Evolutionary conservation across 1,140 invertebrate species (phyloP), one percentile per base, ranked within the genome.

Genomic region (Caenorhabditis remanei): DNA sequence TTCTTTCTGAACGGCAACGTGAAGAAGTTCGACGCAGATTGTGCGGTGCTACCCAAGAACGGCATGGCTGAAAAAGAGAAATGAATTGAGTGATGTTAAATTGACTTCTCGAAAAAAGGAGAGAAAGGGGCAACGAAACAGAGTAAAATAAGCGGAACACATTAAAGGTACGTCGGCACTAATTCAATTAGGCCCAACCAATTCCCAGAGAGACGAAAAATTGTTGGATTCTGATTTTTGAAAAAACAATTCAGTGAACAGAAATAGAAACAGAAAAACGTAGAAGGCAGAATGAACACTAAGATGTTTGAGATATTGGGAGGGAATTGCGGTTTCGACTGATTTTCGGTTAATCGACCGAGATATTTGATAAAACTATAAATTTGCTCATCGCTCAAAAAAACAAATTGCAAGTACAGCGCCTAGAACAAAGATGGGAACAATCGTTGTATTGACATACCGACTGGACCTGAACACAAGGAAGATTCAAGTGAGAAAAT

Each of bases 1-100:
- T 90, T 90, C 48, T 87, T 84, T 55, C 90, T 85, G 63, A 91
- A 91, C 41, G 90, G 90, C 79, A 90, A 56, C 50, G 90, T 91
- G 48, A 90, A 89, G 67, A 90, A 91, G 46, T 84, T 82, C 0
- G 88, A 71, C 6, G 89, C 82, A 14, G 88, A 87, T n/a, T 89
- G 85, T 61, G 85, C 82, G 32, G 87, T 87, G 53, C 85, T 63
- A 63, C 85, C 83, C 67, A 89, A 83, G 41, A 88, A 53, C 48
- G 87, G 87, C 84, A 87, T 89, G 24, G 50, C 56, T 65, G 67
- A 61, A 41, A 83, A 61, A 55, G 32, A 32, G 46, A 41, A 40
- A 85, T 21, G 24, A 21, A 14, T 24, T 41, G 21, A 48, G 32
- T 14, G 3, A n/a, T 50, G n/a, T 0, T 50, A 24, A 61, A 8